A percentile compares a stretch with the other conserved stretches of the same genome.
Evolutionary conservation across 2,888 invertebrate species (phyloP).

Genomic region (Cynaeus angustus): DNA sequence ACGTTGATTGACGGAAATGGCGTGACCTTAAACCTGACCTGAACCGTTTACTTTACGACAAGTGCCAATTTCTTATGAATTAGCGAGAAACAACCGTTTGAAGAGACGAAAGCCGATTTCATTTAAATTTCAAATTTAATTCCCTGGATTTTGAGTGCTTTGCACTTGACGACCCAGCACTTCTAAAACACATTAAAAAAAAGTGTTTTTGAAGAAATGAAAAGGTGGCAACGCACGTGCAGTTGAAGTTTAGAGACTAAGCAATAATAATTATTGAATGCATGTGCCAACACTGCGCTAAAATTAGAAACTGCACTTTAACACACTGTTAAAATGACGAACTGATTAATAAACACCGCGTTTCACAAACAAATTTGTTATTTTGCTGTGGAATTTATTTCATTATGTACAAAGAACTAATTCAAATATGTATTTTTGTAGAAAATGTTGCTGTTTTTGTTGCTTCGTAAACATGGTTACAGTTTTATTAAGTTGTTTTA

Average conservation of each 20-base stretch:
- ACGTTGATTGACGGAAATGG: slow-evolving; percentile 8
- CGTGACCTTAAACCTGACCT: slow-evolving; percentile 27
- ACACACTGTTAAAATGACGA: too few species aligned
- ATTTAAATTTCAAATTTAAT: slow-evolving; percentile 15
- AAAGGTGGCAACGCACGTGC: too few species aligned
- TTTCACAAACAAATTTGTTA: too few species aligned
- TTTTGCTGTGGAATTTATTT: too few species aligned
- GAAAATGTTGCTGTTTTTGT: too few species aligned
- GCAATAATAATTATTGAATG: not conserved
- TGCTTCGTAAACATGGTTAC: too few species aligned
- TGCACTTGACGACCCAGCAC: not conserved
- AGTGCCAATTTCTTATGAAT: slow-evolving; percentile 18
- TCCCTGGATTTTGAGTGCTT: not conserved
- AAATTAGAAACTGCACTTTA: not conserved
- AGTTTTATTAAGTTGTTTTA: too few species aligned
- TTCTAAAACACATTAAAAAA: not conserved
- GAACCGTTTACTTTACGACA: slow-evolving; percentile 10
- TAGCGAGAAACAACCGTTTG: slow-evolving; percentile 6
- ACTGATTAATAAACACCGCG: too few species aligned
- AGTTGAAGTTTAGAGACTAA: not conserved
- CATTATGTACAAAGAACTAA: too few species aligned
- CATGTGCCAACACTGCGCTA: not conserved
- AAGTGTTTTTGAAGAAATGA: too few species aligned
- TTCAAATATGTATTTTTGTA: too few species aligned
- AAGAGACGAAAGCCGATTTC: not conserved